Evolutionary conservation across 2,797 vertebrate species (phyloP).

Genomic region (Malurus splendens): DNA sequence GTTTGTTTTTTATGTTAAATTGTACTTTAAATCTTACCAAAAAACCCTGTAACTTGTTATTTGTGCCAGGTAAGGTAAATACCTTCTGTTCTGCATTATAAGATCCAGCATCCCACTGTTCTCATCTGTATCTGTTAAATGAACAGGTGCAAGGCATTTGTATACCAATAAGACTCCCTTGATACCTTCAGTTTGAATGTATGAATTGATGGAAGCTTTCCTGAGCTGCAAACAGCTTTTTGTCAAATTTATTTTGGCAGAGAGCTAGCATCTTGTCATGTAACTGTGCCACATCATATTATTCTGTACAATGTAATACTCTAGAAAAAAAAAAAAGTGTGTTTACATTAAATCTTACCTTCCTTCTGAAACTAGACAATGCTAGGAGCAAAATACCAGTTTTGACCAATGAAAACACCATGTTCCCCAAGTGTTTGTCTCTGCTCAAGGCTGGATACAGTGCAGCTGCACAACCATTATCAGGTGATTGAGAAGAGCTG

Average conservation of each 20-base stretch:
- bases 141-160: constrained; percentile 54
- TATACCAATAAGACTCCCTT: constrained; percentile 15
- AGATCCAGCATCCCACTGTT: constrained; percentile 29
- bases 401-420: not conserved
- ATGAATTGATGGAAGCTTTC: not conserved
- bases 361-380: not conserved
- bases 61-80: not conserved
- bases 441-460: not conserved
- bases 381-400: not conserved
- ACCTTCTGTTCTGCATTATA: constrained; percentile 8
- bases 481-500: not conserved
- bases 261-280: not conserved
- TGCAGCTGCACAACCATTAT: not conserved
- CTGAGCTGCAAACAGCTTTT: constrained; percentile 37
- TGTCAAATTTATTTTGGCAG: not conserved
- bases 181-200: constrained; percentile 21
- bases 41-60: not conserved
- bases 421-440: not conserved
- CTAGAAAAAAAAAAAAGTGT: not conserved
- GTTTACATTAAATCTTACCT: not conserved
- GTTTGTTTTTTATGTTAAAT: not conserved
- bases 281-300: not conserved
- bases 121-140: constrained; percentile 44
- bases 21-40: not conserved
- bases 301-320: not conserved